Percentiles rank a stretch among this genome's conserved stretches.
phyloP scores from a whole-genome alignment of 2,113 vertebrate species.

The Rhea americana region DNA sequence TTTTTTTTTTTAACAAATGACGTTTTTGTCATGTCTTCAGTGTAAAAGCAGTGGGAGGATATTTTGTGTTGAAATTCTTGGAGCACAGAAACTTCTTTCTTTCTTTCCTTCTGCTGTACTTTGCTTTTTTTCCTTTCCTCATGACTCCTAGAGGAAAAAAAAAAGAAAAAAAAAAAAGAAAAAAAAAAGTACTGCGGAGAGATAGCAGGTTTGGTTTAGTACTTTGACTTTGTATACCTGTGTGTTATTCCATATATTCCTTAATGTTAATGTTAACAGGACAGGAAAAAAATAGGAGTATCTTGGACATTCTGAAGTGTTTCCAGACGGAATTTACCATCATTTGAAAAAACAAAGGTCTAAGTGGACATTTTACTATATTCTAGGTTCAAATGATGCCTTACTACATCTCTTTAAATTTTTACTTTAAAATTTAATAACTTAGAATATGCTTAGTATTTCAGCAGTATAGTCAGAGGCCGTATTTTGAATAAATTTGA shows the following conservation, averaged over 20 bases:
- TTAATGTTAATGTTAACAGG: not conserved
- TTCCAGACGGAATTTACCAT: not conserved
- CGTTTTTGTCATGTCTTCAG: not conserved
- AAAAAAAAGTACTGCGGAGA: not conserved
- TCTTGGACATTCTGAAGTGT: not conserved
- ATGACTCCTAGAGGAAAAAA: not conserved
- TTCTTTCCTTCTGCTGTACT: not conserved
- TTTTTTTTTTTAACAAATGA: conserved; percentile 11
- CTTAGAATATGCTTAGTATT: not conserved
- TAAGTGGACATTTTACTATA: not conserved
- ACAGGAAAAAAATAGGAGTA: not conserved
- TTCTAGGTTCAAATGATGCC: not conserved
- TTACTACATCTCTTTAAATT: not conserved
- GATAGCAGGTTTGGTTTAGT: not conserved
- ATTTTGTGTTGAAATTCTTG: not conserved
- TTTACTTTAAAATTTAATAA: not conserved
- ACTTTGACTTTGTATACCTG: not conserved
- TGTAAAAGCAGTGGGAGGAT: not conserved
- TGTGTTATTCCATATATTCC: not conserved
- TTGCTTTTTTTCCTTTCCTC: not conserved
- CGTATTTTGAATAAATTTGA: not conserved
- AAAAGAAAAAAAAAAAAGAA: not conserved
- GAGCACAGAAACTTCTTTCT: not conserved
- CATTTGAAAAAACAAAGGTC: not conserved
- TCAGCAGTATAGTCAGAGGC: not conserved